phyloP scores from a whole-genome alignment of 2,797 vertebrate species.

The Rousettus madagascariensis region DNA sequence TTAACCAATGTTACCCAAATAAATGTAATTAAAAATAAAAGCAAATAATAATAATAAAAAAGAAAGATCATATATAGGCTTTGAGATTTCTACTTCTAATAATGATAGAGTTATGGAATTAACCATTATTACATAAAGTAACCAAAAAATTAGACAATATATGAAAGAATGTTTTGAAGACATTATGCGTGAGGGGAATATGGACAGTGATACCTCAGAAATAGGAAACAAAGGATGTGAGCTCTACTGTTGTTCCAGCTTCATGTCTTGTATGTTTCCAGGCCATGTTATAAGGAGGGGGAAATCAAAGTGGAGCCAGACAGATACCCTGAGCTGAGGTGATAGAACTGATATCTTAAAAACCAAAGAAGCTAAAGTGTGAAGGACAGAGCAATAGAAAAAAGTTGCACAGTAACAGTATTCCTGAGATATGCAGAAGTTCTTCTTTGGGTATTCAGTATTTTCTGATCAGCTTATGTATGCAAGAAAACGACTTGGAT shows the following conservation, averaged over 20 bases:
- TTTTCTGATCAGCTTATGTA: not conserved
- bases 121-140: not conserved
- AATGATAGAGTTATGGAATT: not conserved
- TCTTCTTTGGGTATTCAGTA: not conserved
- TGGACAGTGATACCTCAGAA: not conserved
- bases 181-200: not conserved
- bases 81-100: not conserved
- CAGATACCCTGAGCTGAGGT: not conserved
- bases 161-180: not conserved
- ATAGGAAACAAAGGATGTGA: not conserved
- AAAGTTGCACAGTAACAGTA: not conserved
- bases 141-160: not conserved
- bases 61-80: not conserved
- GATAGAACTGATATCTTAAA: not conserved
- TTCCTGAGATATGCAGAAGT: not conserved
- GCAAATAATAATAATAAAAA: no score
- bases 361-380: not conserved
- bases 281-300: not conserved
- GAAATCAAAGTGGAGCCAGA: not conserved
- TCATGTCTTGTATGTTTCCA: not conserved
- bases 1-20: no score
- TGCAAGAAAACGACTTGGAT: not conserved
- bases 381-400: not conserved
- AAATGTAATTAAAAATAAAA: no score
- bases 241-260: not conserved